Percentiles rank a stretch among this genome's conserved stretches.
These are phyloP conservation scores for Scaptomyza tumidula DNA, from an alignment of 2,888 invertebrate species.

Conservation along the genomic window DNA sequence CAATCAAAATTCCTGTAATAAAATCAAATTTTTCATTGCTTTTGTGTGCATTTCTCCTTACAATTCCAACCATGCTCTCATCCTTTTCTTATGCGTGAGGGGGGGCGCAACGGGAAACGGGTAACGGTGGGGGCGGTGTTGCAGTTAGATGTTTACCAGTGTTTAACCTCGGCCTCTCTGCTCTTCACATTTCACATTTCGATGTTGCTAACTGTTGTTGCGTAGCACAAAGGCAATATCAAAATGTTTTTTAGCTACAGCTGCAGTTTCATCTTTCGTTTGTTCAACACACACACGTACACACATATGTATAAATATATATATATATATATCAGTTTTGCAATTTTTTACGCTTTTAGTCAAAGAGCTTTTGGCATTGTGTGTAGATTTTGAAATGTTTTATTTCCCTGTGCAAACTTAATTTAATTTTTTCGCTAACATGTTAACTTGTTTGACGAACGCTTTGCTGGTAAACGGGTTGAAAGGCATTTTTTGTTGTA, in stretches of 20 bases:
- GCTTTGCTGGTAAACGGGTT: conserved; percentile 6
- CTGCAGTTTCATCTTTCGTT: conserved; percentile 69
- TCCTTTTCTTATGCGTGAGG: neutral
- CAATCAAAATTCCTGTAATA: conserved; percentile 79
- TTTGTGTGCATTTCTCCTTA: conserved; percentile 60
- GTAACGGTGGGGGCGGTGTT: neutral
- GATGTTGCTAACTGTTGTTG: conserved; percentile 51
- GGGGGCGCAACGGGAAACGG: no score
- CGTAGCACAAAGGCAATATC: conserved; percentile 59
- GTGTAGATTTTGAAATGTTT: conserved; percentile 36
- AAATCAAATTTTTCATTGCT: conserved; percentile 78
- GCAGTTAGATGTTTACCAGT: conserved; percentile 45
- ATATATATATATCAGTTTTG: conserved; percentile 16
- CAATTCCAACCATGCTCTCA: conserved; percentile 45
- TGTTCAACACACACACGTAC: conserved; percentile 51
- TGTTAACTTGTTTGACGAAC: conserved; percentile 18
- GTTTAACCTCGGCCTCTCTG: conserved; percentile 29
- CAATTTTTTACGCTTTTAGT: conserved; percentile 62
- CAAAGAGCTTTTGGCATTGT: conserved; percentile 63
- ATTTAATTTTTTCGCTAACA: conserved; percentile 6
- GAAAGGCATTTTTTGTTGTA: conserved; percentile 1
- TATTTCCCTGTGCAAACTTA: conserved; percentile 5
- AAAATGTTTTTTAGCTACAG: conserved; percentile 44
- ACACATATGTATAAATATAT: conserved; percentile 12
- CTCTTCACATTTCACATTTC: conserved; percentile 22